Conservation (phyloP, 2,888 invertebrate genomes). For the Andrena trimmerana region DNA sequence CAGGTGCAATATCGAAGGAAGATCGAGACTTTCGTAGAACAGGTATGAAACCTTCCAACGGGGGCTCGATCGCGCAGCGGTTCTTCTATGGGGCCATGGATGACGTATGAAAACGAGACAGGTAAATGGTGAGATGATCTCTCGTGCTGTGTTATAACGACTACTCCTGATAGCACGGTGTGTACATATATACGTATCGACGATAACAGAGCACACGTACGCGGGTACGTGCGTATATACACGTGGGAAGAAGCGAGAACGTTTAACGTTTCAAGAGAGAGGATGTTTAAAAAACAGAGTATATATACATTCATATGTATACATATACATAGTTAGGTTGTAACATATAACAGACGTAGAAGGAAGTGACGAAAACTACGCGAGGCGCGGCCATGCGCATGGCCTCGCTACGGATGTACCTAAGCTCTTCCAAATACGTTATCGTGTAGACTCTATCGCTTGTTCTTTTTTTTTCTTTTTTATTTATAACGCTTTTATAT, state of each 20-base stretch:
- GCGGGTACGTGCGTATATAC: constrained; percentile 61
- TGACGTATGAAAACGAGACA: constrained; percentile 9
- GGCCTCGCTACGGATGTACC: constrained; percentile 77
- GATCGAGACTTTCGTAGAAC: constrained; percentile 43
- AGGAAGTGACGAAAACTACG: constrained; percentile 67
- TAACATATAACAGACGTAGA: constrained; percentile 62
- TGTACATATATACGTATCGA: constrained; percentile 57
- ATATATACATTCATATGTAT: constrained; percentile 61
- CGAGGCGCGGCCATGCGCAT: constrained; percentile 69
- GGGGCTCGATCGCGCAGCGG: constrained; percentile 32
- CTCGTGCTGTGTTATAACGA: constrained; percentile 72
- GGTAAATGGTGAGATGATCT: constrained; percentile 68
- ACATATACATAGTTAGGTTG: constrained; percentile 59
- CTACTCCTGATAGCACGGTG: constrained; percentile 47
- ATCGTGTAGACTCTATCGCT: constrained; percentile 64
- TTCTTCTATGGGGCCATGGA: constrained; percentile 25
- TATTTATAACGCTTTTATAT: constrained; percentile 76
- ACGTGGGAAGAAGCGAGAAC: constrained; percentile 28
- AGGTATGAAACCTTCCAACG: constrained; percentile 55
- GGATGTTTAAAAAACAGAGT: constrained; percentile 22
- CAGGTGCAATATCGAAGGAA: constrained; percentile 38
- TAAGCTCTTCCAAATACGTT: constrained; percentile 71
- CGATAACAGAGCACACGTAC: constrained; percentile 55
- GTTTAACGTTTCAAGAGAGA: constrained; percentile 13
- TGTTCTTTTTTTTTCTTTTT: constrained; percentile 73